Base-by-base conservation (phyloP, 1,140 invertebrate species). In the Lepidurus arcticus region DNA sequence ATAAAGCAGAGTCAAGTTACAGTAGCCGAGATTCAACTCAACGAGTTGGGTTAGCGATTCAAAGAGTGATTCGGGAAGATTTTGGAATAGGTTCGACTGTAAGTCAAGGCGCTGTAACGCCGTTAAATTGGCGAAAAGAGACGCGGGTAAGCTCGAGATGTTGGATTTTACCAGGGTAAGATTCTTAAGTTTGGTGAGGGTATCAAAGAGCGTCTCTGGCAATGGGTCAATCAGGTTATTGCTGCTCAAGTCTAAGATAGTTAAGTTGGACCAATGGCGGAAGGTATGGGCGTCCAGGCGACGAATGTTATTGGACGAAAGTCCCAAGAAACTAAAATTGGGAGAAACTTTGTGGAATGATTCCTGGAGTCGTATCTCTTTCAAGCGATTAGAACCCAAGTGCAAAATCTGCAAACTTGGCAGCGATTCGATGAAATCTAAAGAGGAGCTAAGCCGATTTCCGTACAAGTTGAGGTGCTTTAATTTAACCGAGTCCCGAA, bases 51-150 rank as follows among this genome's bases (percentile, higher is more conserved):
- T 10, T 7, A 44, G 76, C 43, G 78, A 42, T 16, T 10, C 7
- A 47, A 79, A 44, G n/a, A 79, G 47, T 1, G 78, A 24, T 34
- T 78, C 26, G 8, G 75, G 76, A 21, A 79, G 44, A 13, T 16
- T 8, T 10, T 44, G 42, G 13, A 26, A 10, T n/a, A 11, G 34
- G 44, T 80, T 80, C 34, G 11, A 21, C 13, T 76, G 47, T 26
- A 80, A 73, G 74, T 74, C 78, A 3, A 81, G 65, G 26, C 77
- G 79, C 7, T 24, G 13, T 16, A 81, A 21, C 21, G 75, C 42
- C 5, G 44, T 76, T 45, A 77, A 73, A 73, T 77, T 77, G 42
- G 21, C 8, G 47, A 79, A 79, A 8, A 79, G 13, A 42, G 26
- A 34, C 16, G 34, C 7, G 1, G 80, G 79, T 26, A 80, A 43